Percentiles rank a stretch among this genome's conserved stretches.
phyloP scores from a whole-genome alignment of 2,888 invertebrate species.

The Sericinus montela region DNA sequence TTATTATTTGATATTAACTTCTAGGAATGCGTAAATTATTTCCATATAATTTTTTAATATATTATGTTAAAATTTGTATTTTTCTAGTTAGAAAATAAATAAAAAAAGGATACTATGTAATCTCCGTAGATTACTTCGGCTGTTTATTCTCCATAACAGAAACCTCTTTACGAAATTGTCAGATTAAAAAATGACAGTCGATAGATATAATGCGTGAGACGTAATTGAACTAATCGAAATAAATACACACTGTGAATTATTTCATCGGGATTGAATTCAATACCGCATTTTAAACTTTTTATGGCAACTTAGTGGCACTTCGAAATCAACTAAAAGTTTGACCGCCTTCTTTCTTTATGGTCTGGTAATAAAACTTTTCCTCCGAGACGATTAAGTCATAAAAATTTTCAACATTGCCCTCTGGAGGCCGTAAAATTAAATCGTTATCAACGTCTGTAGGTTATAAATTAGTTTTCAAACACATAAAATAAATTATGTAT shows the following conservation, averaged over 20 bases:
- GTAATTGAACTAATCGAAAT: too few species aligned
- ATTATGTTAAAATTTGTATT: too few species aligned
- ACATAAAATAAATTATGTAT: conserved; percentile 17
- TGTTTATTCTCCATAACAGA: too few species aligned
- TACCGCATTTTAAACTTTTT: conserved; percentile 14
- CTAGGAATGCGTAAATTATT: too few species aligned
- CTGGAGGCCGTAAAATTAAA: conserved; percentile 21
- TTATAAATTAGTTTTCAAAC: conserved; percentile 22
- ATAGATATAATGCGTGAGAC: too few species aligned
- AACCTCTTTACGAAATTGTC: too few species aligned
- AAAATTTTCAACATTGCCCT: conserved; percentile 29
- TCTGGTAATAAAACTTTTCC: conserved; percentile 17
- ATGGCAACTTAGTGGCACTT: conserved; percentile 17
- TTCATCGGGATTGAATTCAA: conserved; percentile 9
- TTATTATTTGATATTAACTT: too few species aligned
- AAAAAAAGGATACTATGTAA: too few species aligned
- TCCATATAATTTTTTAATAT: too few species aligned
- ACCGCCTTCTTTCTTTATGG: conserved; percentile 18
- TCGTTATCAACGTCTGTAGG: conserved; percentile 20
- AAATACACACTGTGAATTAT: not conserved
- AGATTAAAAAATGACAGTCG: too few species aligned
- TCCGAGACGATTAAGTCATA: conserved; percentile 24
- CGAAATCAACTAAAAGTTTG: conserved; percentile 20
- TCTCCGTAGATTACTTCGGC: too few species aligned
- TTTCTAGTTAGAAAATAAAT: too few species aligned